Percentiles rank a stretch among this genome's conserved stretches.
These are phyloP conservation scores for Physella acuta DNA, from an alignment of 1,140 invertebrate genomes.

Conservation along the genomic window DNA sequence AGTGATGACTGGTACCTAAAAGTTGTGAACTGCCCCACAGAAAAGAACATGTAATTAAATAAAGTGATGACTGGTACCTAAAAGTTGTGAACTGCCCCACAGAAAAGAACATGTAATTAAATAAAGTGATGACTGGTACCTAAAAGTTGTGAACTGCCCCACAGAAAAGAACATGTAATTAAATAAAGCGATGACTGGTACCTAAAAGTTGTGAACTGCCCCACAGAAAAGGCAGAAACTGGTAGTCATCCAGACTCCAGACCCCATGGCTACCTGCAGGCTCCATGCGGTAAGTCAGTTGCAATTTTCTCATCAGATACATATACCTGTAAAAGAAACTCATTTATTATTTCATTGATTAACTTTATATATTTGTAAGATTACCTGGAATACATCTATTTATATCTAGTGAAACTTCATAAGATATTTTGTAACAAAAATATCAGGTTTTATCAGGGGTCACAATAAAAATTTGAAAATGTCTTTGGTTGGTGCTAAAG, in stretches of 20 bases:
- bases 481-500: no score
- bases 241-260: conserved; percentile 97
- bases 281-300: conserved; percentile 94
- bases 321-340: conserved; percentile 74
- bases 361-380: no score
- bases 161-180: conserved; percentile 82
- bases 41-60: conserved; percentile 69
- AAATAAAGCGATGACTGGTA: conserved; percentile 51
- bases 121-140: conserved; percentile 62
- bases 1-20: conserved; percentile 67
- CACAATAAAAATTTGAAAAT: no score
- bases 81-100: conserved; percentile 93
- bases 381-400: no score
- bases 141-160: conserved; percentile 92
- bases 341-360: no score
- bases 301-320: conserved; percentile 77
- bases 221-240: conserved; percentile 98
- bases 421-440: no score
- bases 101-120: conserved; percentile 76
- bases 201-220: conserved; percentile 93
- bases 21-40: conserved; percentile 98
- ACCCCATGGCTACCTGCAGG: conserved; percentile 99
- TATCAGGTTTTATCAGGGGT: no score
- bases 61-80: conserved; percentile 66
- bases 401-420: no score